These are phyloP conservation scores for Formicarius rufipectus DNA, from an alignment of 2,113 vertebrate genomes.

Conservation along the genomic window DNA sequence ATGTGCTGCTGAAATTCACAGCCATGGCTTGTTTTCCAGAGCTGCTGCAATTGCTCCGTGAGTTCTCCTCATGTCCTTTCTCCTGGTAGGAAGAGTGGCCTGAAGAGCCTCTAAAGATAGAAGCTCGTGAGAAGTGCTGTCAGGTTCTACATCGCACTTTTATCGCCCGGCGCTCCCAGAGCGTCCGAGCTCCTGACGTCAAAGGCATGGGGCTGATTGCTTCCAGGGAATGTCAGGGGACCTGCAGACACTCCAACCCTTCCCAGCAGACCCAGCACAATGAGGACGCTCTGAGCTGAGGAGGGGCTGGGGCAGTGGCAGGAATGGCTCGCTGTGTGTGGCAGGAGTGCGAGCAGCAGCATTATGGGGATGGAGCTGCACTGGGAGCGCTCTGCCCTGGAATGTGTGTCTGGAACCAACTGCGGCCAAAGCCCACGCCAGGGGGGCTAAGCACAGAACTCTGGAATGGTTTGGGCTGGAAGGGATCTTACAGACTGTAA, in stretches of 20 bases:
- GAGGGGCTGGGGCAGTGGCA: rapidly evolving
- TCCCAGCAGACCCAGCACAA: rapidly evolving
- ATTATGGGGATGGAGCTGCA: rapidly evolving
- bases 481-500: rapidly evolving
- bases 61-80: background rate
- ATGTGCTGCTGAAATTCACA: rapidly evolving
- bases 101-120: background rate
- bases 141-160: background rate
- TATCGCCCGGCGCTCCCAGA: background rate
- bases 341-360: background rate
- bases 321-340: rapidly evolving
- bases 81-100: background rate
- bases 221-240: background rate
- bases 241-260: background rate
- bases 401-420: rapidly evolving
- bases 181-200: background rate
- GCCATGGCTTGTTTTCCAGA: rapidly evolving
- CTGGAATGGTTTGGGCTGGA: background rate
- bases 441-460: background rate
- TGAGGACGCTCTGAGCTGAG: background rate
- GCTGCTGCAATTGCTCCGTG: rapidly evolving
- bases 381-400: background rate
- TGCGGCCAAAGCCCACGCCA: rapidly evolving
- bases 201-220: background rate
- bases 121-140: background rate